Evolutionary conservation across 2,888 invertebrate genomes (phyloP).

Genomic region (Drosophila putrida): DNA sequence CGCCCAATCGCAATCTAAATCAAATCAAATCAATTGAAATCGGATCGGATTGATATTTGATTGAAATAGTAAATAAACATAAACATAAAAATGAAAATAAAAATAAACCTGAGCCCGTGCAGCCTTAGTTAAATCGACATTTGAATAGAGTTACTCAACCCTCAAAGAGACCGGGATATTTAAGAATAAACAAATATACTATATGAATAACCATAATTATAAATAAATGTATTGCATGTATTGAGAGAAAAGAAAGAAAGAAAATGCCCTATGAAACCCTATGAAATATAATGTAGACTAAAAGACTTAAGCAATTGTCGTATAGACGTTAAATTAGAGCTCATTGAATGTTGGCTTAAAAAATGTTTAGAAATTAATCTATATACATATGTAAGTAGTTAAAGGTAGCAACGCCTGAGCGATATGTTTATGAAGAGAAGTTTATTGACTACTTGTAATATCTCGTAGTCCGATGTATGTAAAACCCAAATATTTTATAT

Average conservation of each 20-base stretch:
- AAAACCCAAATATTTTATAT: constrained; percentile 27
- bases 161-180: constrained; percentile 12
- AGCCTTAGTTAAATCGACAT: constrained; percentile 40
- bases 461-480: constrained; percentile 63
- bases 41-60: constrained; percentile 5
- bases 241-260: constrained; percentile 18
- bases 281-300: constrained; percentile 78
- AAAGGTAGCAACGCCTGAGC: constrained; percentile 32
- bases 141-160: constrained; percentile 11
- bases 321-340: constrained; percentile 84
- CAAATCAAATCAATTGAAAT: background rate
- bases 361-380: constrained; percentile 58
- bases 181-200: constrained; percentile 24
- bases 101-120: constrained; percentile 36
- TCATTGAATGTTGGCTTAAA: constrained; percentile 84
- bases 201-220: constrained; percentile 32
- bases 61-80: background rate
- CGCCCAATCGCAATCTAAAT: background rate
- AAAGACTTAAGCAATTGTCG: constrained; percentile 85
- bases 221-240: constrained; percentile 47
- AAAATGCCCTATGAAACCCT: constrained; percentile 17
- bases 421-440: constrained; percentile 23
- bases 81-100: too few relatives aligned
- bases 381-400: constrained; percentile 37
- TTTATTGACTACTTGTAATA: constrained; percentile 44